These are phyloP conservation scores for Triops cancriformis DNA, from an alignment of 1,140 invertebrate genomes.

Conservation along the genomic window DNA sequence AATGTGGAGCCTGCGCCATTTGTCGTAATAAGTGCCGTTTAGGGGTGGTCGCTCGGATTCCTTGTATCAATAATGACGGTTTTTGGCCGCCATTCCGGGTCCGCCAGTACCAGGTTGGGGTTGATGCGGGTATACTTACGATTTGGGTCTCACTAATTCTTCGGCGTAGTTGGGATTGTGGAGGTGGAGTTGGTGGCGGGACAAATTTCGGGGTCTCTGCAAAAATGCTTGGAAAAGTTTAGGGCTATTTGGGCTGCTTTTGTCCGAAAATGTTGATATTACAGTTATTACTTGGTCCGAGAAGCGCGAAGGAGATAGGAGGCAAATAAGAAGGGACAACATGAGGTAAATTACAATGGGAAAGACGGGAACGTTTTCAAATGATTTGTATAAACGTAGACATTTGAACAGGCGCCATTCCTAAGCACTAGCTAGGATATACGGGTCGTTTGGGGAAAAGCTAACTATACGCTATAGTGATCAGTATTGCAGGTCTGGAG, in stretches of 20 bases:
- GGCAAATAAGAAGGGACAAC: background rate
- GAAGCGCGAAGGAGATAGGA: background rate
- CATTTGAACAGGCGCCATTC: background rate
- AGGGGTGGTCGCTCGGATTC: background rate
- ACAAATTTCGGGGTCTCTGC: background rate
- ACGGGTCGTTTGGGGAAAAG: background rate
- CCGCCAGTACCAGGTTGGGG: background rate
- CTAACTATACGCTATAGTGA: background rate
- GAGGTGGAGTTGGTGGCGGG: background rate
- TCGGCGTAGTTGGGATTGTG: background rate
- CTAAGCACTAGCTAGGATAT: background rate
- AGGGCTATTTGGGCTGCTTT: background rate
- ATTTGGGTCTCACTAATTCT: background rate
- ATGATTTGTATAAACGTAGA: background rate
- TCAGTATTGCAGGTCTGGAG: background rate
- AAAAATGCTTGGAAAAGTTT: background rate
- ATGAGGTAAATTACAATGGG: background rate
- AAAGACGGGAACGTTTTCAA: background rate
- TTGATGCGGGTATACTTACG: background rate
- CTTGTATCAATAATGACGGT: conserved; percentile 1
- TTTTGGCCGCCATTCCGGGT: background rate
- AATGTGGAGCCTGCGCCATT: background rate
- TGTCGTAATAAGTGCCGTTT: background rate
- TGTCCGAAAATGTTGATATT: background rate
- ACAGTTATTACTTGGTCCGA: background rate